Base-by-base conservation (phyloP, 2,797 vertebrate species). In the Myripristis murdjan region DNA sequence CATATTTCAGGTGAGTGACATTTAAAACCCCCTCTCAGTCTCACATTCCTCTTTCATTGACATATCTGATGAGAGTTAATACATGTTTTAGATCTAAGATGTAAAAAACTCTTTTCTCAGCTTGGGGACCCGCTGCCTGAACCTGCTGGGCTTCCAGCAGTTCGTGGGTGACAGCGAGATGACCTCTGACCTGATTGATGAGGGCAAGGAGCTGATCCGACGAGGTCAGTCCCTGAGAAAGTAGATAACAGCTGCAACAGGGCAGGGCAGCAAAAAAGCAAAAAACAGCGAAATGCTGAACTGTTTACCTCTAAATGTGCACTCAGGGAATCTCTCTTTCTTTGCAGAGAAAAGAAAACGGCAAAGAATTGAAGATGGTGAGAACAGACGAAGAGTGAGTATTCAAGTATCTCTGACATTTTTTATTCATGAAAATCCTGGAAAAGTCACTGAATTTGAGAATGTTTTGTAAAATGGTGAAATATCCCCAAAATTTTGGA, bases 71-170 rank as follows among this genome's bases (percentile, higher is more conserved):
- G 10, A 3, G 35, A 37, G 12, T 37, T 1, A 39, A 39, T 39
- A 14, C 9, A 35, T 9, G 9, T 35, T 35, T 6, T 35, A 35
- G 11, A 33, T 18, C 1, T 7, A 33, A 11, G 33, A 15, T 16
- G 2, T 73, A 9, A 22, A 15, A 1, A 20, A 10, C 11, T 77
- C 0, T 60, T 1, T 67, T 81, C 65, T 49, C 91, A 99, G 97
- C 91, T 91, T 99, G 87, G 98, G 98, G 64, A 99, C 98, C 28
- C 97, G 97, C 71, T 98, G 97, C 84, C 93, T 99, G 86, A 99
- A 99, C 92, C 95, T 99, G 51, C 84, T 99, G 85, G 98, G 98
- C 77, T 99, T 99, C 88, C 97, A 99, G 90, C 98, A 99, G 90
- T 99, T 99, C 61, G 94, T 98, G 94, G 98, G 97, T 14, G 97